These are phyloP conservation scores for Xestia c-nigrum DNA, from an alignment of 2,888 invertebrate genomes.

Conservation along the genomic window DNA sequence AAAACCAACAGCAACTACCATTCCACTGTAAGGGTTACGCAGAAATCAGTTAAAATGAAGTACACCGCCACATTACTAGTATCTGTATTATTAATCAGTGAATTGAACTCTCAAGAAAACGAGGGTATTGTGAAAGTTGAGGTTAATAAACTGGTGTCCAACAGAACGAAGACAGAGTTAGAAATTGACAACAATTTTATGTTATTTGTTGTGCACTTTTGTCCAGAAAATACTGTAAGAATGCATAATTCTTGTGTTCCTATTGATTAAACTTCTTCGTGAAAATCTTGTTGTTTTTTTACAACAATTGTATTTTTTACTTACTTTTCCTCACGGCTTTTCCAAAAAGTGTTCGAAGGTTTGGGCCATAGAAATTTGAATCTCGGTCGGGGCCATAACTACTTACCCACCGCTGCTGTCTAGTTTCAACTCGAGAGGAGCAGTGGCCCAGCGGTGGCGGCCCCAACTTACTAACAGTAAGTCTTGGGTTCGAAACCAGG, in stretches of 20 bases:
- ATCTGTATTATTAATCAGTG: not conserved
- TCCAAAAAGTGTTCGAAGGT: too few species aligned
- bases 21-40: not conserved
- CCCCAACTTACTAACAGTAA: too few species aligned
- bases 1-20: not conserved
- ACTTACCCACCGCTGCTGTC: too few species aligned
- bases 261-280: constrained; percentile 6
- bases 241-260: constrained; percentile 1
- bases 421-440: too few species aligned
- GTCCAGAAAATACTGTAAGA: constrained; percentile 9
- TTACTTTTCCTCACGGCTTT: too few species aligned
- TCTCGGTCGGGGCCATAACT: too few species aligned
- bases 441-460: too few species aligned
- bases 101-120: not conserved
- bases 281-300: not conserved
- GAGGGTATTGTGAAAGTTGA: not conserved
- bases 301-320: not conserved
- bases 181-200: not conserved
- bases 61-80: not conserved
- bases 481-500: too few species aligned
- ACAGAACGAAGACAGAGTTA: not conserved
- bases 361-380: too few species aligned
- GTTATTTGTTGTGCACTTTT: not conserved
- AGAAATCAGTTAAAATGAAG: not conserved
- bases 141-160: not conserved